Evolutionary conservation across 2,888 invertebrate genomes (phyloP).

Genomic region (Bombylius major): DNA sequence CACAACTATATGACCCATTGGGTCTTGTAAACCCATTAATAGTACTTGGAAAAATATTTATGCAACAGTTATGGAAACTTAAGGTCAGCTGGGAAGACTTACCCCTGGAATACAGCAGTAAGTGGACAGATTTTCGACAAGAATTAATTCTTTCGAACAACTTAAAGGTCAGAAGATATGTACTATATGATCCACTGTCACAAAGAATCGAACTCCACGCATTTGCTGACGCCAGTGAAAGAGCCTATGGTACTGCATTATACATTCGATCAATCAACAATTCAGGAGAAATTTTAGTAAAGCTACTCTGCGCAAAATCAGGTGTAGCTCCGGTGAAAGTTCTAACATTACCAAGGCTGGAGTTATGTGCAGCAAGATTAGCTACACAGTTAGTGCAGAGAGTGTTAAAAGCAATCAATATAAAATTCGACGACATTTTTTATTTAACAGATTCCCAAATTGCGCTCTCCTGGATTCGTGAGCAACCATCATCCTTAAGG

Average conservation of each 20-base stretch:
- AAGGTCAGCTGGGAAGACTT: no score
- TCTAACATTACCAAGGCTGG: slow-evolving; percentile 16
- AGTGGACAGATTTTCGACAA: no score
- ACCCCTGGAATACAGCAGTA: no score
- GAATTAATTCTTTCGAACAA: no score
- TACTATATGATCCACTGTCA: no score
- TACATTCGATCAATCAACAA: slow-evolving; percentile 6
- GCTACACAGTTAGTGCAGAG: not conserved
- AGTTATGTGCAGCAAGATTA: slow-evolving; percentile 11
- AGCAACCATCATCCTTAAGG: not conserved
- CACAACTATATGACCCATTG: no score
- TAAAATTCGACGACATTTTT: not conserved
- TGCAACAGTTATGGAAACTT: not conserved
- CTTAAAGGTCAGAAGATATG: no score
- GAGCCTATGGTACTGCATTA: not conserved
- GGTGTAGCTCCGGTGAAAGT: not conserved
- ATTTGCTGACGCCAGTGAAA: no score
- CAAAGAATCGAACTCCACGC: no score
- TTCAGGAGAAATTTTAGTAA: not conserved
- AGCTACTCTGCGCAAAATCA: slow-evolving; percentile 6
- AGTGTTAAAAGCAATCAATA: not conserved
- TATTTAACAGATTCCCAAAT: not conserved
- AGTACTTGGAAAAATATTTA: slow-evolving; percentile 2
- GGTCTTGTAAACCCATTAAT: slow-evolving; percentile 1
- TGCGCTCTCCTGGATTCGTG: not conserved